phyloP scores from a whole-genome alignment of 1,140 invertebrate genomes.

The Cardiocondyla obscurior region DNA sequence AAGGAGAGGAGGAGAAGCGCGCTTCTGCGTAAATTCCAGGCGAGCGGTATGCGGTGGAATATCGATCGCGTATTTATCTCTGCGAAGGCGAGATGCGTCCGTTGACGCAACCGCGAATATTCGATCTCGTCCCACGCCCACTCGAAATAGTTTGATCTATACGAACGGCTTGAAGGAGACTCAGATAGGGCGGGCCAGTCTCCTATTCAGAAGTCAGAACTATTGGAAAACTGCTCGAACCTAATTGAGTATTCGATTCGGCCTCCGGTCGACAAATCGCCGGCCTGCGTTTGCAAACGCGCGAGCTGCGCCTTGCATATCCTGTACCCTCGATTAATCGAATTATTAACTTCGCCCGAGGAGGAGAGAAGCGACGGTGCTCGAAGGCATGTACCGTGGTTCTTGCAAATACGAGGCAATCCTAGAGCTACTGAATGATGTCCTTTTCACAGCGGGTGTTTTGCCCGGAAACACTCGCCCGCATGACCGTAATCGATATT shows the following conservation, averaged over 20 bases:
- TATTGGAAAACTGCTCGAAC: constrained; percentile 56
- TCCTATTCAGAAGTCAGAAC: constrained; percentile 48
- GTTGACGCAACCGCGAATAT: constrained; percentile 37
- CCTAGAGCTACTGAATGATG: background rate
- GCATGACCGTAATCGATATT: background rate
- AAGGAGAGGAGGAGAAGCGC: too few relatives aligned
- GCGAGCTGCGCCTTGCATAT: constrained; percentile 24
- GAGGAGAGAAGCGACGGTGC: constrained; percentile 46
- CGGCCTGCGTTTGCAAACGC: constrained; percentile 50
- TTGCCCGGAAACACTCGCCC: background rate
- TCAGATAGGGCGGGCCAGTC: constrained; percentile 42
- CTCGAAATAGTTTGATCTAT: constrained; percentile 55
- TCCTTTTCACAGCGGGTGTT: background rate
- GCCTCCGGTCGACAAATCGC: constrained; percentile 51
- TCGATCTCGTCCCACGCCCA: constrained; percentile 29
- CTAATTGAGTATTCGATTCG: constrained; percentile 57
- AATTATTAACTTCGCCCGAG: constrained; percentile 43
- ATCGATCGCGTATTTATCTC: constrained; percentile 8
- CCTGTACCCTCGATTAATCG: constrained; percentile 44
- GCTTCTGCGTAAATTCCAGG: background rate
- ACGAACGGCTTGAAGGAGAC: constrained; percentile 37
- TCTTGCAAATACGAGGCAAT: background rate
- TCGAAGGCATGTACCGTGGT: background rate
- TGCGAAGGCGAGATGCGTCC: background rate
- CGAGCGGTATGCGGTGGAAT: background rate